A percentile compares a stretch with the other conserved stretches of the same genome.
These are phyloP conservation scores for Laticauda colubrina DNA, from an alignment of 2,113 vertebrate species.

Conservation along the genomic window DNA sequence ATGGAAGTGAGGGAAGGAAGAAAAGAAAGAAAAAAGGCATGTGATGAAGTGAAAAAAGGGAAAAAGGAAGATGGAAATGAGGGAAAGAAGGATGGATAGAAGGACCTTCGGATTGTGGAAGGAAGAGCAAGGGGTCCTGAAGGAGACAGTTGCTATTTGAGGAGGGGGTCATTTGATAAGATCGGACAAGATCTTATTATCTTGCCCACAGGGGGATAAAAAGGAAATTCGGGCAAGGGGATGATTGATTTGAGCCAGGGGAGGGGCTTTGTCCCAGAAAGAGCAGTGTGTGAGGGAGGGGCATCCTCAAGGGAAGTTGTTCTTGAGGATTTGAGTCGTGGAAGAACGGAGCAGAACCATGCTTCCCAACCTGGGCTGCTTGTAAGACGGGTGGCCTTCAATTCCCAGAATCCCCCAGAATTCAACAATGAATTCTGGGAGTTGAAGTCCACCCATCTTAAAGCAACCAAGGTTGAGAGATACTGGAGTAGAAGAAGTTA, in stretches of 20 bases:
- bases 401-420: neutral
- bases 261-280: neutral
- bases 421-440: neutral
- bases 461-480: neutral
- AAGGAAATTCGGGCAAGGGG: neutral
- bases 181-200: neutral
- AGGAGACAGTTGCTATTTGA: neutral
- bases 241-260: neutral
- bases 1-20: too few species aligned
- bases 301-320: neutral
- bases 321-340: neutral
- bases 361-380: too few species aligned
- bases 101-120: neutral
- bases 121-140: neutral
- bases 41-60: too few species aligned
- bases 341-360: neutral
- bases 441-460: neutral
- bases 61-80: too few species aligned
- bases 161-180: neutral
- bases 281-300: neutral
- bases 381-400: neutral
- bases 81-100: too few species aligned
- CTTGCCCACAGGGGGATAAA: neutral
- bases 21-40: accelerated
- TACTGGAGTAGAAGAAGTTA: neutral